Conservation (phyloP, 1,140 invertebrate species). For the Sesamia nonagrioides region DNA sequence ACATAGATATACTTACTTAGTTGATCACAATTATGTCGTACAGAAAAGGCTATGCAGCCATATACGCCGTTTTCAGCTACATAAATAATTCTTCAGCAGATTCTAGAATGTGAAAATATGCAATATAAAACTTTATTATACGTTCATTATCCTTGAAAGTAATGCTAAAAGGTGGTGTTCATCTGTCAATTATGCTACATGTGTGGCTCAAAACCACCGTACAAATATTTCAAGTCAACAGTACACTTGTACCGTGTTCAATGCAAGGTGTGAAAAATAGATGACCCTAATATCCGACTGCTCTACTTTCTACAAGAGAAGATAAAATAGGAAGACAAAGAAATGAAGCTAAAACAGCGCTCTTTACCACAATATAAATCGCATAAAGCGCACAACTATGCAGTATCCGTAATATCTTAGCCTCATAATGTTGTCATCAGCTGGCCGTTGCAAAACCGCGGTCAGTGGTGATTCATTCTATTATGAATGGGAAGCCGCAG, state of each 20-base stretch:
- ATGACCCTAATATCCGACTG: background rate
- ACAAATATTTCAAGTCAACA: no score
- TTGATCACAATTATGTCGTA: background rate
- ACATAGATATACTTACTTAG: no score
- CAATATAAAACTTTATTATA: no score
- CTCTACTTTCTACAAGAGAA: conserved; percentile 6
- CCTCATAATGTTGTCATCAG: conserved; percentile 40
- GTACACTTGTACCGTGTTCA: no score
- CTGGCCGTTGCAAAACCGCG: conserved; percentile 58
- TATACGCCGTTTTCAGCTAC: no score
- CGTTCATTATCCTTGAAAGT: no score
- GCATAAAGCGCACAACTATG: conserved; percentile 2
- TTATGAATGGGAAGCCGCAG: conserved; percentile 10
- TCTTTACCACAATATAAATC: conserved; percentile 20
- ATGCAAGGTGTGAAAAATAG: background rate
- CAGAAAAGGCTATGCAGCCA: no score
- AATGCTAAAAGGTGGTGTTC: no score
- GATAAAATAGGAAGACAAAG: conserved; percentile 23
- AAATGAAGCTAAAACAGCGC: conserved; percentile 5
- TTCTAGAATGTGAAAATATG: no score
- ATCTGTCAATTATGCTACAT: no score
- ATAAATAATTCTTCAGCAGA: no score
- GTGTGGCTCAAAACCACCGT: no score
- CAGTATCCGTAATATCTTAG: conserved; percentile 7
- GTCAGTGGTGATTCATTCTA: conserved; percentile 71